These are phyloP conservation scores for Nomada fucata DNA, from an alignment of 2,888 invertebrate genomes.

Conservation along the genomic window DNA sequence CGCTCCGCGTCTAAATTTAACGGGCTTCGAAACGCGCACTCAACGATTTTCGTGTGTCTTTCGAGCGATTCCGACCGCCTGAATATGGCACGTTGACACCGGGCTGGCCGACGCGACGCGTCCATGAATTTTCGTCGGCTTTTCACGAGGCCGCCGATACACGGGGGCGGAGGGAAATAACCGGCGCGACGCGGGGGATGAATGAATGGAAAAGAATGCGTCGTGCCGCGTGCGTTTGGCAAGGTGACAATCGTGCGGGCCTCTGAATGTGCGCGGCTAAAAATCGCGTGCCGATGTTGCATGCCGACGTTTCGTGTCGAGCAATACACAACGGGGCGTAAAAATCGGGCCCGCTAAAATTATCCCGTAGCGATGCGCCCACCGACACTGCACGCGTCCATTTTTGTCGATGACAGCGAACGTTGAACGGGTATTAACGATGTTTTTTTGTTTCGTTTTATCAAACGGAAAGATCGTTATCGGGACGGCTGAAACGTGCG, in stretches of 20 bases:
- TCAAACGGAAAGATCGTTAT: no score
- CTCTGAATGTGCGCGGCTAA: conserved; percentile 29
- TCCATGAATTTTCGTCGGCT: conserved; percentile 8
- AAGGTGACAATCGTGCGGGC: conserved; percentile 60
- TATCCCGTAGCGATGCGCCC: conserved; percentile 24
- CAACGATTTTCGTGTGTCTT: conserved; percentile 68
- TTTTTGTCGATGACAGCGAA: not conserved
- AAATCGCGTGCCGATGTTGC: conserved; percentile 12
- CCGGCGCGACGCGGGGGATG: conserved; percentile 21
- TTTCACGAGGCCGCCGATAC: not conserved
- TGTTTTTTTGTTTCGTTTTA: no score
- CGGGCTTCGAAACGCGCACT: conserved; percentile 68
- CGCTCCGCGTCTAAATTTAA: conserved; percentile 76
- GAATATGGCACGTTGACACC: conserved; percentile 33
- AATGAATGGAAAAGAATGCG: conserved; percentile 60
- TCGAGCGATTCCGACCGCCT: conserved; percentile 34
- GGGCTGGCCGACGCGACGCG: not conserved
- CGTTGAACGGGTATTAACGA: not conserved
- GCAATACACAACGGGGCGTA: not conserved
- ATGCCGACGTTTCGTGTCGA: not conserved
- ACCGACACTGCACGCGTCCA: not conserved
- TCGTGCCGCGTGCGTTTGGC: conserved; percentile 61
- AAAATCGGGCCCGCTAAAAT: conserved; percentile 40
- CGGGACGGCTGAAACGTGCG: no score
- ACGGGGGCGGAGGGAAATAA: conserved; percentile 5